Percentiles rank a stretch among this genome's conserved stretches.
phyloP scores from a whole-genome alignment of 2,797 vertebrate genomes.

The Nasua narica region DNA sequence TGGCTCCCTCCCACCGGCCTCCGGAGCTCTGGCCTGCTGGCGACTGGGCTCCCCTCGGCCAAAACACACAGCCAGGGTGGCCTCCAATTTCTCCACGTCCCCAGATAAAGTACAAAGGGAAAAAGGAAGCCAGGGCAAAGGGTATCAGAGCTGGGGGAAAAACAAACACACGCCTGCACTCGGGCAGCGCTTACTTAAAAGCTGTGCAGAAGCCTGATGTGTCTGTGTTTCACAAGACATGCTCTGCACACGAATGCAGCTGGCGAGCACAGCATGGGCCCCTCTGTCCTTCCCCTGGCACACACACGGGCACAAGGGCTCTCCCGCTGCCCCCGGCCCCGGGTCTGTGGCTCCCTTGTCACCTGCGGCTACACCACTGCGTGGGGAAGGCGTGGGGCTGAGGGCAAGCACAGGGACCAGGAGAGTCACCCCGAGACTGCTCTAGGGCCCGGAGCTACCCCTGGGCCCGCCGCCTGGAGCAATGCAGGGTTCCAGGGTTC shows the following conservation, averaged over 20 bases:
- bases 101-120: background rate
- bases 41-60: background rate
- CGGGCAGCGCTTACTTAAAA: background rate
- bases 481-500: too few species aligned
- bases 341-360: background rate
- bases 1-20: background rate
- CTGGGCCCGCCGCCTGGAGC: background rate
- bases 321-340: background rate
- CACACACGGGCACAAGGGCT: accelerated
- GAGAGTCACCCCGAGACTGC: background rate
- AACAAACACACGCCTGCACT: background rate
- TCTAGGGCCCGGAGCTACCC: background rate
- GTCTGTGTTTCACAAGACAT: accelerated
- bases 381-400: too few species aligned
- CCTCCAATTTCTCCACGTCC: background rate
- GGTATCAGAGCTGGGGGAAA: background rate
- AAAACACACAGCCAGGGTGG: background rate
- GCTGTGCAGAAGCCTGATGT: too few species aligned
- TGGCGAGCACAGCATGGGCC: accelerated
- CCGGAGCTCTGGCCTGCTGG: accelerated
- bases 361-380: too few species aligned
- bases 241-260: background rate
- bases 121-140: conserved; percentile 31
- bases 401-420: accelerated
- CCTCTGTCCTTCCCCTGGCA: background rate